Evolutionary conservation across 2,888 invertebrate species (phyloP).

Genomic region (Oligia fasciuncula): DNA sequence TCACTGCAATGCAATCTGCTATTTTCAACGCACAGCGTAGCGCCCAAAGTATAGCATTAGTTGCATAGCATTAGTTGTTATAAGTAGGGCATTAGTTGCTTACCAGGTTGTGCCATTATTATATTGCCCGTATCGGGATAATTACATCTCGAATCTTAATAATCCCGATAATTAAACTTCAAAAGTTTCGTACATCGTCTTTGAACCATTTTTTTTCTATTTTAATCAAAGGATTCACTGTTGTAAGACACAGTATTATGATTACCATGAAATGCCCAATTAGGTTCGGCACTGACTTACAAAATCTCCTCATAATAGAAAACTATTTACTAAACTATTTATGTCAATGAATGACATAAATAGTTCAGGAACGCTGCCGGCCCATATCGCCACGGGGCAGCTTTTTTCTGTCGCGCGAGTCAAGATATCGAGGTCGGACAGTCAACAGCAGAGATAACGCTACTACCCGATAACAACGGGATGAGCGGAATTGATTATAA

Average conservation of each 20-base stretch:
- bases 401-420: conserved; percentile 43
- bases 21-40: background rate
- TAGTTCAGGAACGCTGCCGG: conserved; percentile 19
- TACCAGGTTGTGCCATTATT: background rate
- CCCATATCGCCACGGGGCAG: conserved; percentile 30
- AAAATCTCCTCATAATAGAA: conserved; percentile 24
- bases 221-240: conserved; percentile 2
- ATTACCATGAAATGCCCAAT: conserved; percentile 11
- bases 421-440: too few relatives aligned
- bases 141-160: background rate
- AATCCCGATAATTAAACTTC: background rate
- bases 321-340: background rate
- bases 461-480: too few relatives aligned
- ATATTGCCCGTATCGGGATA: background rate
- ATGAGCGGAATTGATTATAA: too few relatives aligned
- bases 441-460: too few relatives aligned
- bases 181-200: background rate
- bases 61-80: too few relatives aligned
- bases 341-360: conserved; percentile 27
- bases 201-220: background rate
- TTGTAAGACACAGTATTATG: background rate
- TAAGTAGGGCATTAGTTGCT: too few relatives aligned
- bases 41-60: background rate
- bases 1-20: background rate
- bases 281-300: conserved; percentile 12